Percentiles rank a stretch among this genome's conserved stretches.
phyloP scores from a whole-genome alignment of 2,888 invertebrate genomes.

The Acanthoscelides obtectus region DNA sequence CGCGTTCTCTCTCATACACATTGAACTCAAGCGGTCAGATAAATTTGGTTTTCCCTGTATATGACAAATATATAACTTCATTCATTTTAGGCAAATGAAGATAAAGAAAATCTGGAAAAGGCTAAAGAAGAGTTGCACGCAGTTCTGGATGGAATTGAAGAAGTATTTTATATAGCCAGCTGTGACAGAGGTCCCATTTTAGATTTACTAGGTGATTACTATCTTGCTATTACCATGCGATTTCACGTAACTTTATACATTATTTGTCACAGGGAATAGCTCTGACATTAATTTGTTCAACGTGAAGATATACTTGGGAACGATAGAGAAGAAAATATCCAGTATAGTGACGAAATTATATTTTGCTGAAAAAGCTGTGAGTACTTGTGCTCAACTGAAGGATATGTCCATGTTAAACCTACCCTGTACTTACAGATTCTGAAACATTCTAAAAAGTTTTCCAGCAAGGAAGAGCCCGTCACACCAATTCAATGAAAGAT shows the following conservation, averaged over 20 bases:
- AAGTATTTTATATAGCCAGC: slow-evolving; percentile 57
- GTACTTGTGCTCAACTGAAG: neutral
- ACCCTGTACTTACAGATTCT: slow-evolving; percentile 11
- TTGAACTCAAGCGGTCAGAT: no score
- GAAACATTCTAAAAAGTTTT: slow-evolving; percentile 1
- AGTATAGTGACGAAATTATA: slow-evolving; percentile 58
- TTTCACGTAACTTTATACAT: neutral
- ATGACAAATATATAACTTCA: no score
- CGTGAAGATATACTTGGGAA: slow-evolving; percentile 76
- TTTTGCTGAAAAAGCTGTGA: slow-evolving; percentile 40
- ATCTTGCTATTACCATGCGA: neutral
- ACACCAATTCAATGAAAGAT: neutral
- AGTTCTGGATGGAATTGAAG: slow-evolving; percentile 29
- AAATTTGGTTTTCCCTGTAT: no score
- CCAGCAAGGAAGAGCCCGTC: neutral
- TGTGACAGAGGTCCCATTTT: slow-evolving; percentile 72
- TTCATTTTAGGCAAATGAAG: slow-evolving; percentile 4
- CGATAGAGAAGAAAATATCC: slow-evolving; percentile 70
- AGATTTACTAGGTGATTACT: slow-evolving; percentile 55
- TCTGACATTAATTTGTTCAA: slow-evolving; percentile 69
- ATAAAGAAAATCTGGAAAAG: slow-evolving; percentile 28
- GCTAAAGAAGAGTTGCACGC: slow-evolving; percentile 28
- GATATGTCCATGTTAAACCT: neutral
- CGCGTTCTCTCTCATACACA: no score
- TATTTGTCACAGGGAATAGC: slow-evolving; percentile 52